Percentiles rank a stretch among this genome's conserved stretches.
Evolutionary conservation across 2,113 vertebrate genomes (phyloP).

Genomic region (Sorex araneus): DNA sequence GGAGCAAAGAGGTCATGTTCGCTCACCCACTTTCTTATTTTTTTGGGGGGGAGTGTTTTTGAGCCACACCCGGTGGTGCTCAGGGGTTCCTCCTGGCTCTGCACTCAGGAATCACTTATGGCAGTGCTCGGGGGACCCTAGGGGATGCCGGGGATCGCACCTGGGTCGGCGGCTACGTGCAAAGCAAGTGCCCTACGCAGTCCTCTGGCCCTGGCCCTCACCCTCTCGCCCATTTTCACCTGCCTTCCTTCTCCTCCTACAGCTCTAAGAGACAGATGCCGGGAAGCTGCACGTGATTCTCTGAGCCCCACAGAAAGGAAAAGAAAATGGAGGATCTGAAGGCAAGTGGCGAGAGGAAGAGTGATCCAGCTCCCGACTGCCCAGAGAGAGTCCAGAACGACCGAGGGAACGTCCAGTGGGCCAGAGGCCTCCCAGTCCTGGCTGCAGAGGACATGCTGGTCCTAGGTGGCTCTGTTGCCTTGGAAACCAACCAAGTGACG

Average conservation of each 20-base stretch:
- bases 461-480: constrained; percentile 31
- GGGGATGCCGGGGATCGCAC: too few relatives aligned
- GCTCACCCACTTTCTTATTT: too few relatives aligned
- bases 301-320: not conserved
- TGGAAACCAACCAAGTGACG: constrained; percentile 35
- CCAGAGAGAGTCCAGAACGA: constrained; percentile 28
- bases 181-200: too few relatives aligned
- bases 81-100: too few relatives aligned
- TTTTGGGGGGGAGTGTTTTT: too few relatives aligned
- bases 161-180: too few relatives aligned
- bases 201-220: too few relatives aligned
- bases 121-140: too few relatives aligned
- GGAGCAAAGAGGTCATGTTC: not conserved
- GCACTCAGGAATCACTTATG: too few relatives aligned
- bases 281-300: not conserved
- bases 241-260: not conserved
- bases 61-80: too few relatives aligned
- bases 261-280: not conserved
- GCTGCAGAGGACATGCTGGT: not conserved
- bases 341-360: not conserved
- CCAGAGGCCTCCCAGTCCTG: constrained; percentile 3
- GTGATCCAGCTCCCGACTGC: not conserved
- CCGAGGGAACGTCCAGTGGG: not conserved
- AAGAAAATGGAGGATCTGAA: not conserved
- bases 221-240: not conserved